These are phyloP conservation scores for Drosophila rhopaloa DNA, from an alignment of 1,140 invertebrate genomes.

Conservation along the genomic window DNA sequence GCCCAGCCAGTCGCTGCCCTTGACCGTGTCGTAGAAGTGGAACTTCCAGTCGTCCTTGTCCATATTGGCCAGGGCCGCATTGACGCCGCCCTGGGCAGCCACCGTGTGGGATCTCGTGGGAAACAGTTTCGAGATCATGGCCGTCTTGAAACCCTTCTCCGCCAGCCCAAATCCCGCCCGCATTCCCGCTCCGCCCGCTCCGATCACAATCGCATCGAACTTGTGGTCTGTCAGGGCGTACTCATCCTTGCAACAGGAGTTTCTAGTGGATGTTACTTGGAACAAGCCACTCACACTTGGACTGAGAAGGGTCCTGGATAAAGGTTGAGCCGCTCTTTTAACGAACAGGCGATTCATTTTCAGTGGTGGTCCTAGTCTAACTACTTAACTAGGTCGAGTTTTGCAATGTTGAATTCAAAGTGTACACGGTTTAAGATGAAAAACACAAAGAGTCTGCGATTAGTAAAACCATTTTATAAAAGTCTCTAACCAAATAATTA, in stretches of 20 bases:
- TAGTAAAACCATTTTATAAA: neutral
- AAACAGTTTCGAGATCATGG: conserved; percentile 97
- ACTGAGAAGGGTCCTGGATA: neutral
- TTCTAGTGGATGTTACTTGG: conserved; percentile 14
- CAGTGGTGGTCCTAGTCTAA: neutral
- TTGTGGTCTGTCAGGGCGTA: conserved; percentile 89
- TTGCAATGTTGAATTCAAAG: neutral
- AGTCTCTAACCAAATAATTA: neutral
- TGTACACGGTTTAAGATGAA: neutral
- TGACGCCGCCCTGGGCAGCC: conserved; percentile 97
- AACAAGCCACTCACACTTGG: neutral
- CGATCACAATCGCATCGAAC: conserved; percentile 97
- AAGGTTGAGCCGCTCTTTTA: neutral
- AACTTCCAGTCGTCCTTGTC: conserved; percentile 96
- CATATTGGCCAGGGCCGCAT: conserved; percentile 90
- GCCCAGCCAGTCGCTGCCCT: conserved; percentile 97
- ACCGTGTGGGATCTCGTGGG: conserved; percentile 96
- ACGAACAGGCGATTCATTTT: conserved; percentile 19
- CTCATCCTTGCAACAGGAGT: conserved; percentile 2
- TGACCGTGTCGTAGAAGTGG: conserved; percentile 98
- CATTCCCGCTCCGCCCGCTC: conserved; percentile 96
- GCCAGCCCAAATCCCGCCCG: conserved; percentile 96
- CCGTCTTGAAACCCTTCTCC: conserved; percentile 95
- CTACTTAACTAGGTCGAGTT: neutral
- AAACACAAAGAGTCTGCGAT: conserved; percentile 2